Base-by-base conservation (phyloP, 23 tunicate species). In the Phallusia fumigata region DNA sequence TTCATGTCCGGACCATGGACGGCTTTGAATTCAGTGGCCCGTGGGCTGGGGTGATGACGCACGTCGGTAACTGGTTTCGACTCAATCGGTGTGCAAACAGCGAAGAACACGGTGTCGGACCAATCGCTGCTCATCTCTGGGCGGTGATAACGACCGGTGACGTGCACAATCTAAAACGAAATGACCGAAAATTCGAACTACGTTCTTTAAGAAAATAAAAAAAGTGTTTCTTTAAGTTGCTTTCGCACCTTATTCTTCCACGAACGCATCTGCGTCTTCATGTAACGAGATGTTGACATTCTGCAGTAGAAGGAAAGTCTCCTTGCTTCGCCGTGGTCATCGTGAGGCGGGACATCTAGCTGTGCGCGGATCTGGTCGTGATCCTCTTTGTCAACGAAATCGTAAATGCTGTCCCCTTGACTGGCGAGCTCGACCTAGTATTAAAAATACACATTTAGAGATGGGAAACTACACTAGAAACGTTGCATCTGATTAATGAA, bases 41-140 rank as follows among this genome's bases (percentile, higher is more conserved):
- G 78, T 22, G 98, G 94, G 77, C 90, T 94, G 10, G 98, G 98
- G 69, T 94, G 98, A 50, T 94, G 98, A 45, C 98, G 77, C 34
- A 94, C 98, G 82, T 94, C 98, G 28, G 98, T 85, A 64, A 94
- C 98, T 28, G 98, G 98, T 79, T 89, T 94, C 45, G 98, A 94
- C 64, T 94, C 98, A 78, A 94, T 79, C n/a, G 98, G 98, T 12
- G 88, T 84, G 78, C 98, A 94, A 16, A 94, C 88, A 30, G 91
- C 98, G 44, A 94, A 89, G 86, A 94, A 94, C 18, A 92, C 90
- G 2, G 91, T 87, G 52, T 94, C 98, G 18, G 88, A 72, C 91
- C 94, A 89, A 69, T 87, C 91, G 65, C 79, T 87, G 85, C 90
- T 89, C 94, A 94, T 84, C 52, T 86, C 86, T 8, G 91, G 91